Percentiles rank a stretch among this genome's conserved stretches.
Evolutionary conservation across 1,140 invertebrate species (phyloP).

Genomic region (Trypoxylus dichotomus): DNA sequence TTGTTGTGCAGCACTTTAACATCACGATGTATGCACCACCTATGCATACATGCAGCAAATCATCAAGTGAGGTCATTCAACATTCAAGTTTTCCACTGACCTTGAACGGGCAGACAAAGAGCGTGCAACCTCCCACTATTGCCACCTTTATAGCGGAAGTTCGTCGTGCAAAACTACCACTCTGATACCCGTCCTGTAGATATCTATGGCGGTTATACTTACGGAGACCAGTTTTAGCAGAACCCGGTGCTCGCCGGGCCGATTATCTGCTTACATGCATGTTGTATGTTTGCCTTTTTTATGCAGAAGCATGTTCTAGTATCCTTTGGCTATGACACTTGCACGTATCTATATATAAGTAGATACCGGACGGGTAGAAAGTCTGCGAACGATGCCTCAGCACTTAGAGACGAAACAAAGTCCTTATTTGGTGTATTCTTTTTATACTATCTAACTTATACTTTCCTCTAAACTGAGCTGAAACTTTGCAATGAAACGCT

Average conservation of each 20-base stretch:
- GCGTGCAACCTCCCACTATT: constrained; percentile 8
- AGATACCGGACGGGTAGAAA: not conserved
- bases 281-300: not conserved
- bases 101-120: constrained; percentile 22
- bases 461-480: no score
- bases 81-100: constrained; percentile 21
- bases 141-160: constrained; percentile 24
- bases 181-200: not conserved
- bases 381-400: no score
- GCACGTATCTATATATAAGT: not conserved
- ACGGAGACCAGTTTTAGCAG: not conserved
- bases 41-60: not conserved
- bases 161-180: constrained; percentile 20
- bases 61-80: constrained; percentile 21
- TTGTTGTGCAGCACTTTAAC: not conserved
- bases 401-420: no score
- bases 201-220: not conserved
- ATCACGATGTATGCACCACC: not conserved
- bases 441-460: no score
- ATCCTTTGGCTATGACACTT: constrained; percentile 16
- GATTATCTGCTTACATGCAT: not conserved
- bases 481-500: no score
- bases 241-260: not conserved
- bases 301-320: constrained; percentile 7
- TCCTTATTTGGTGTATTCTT: no score